A percentile compares a stretch with the other conserved stretches of the same genome.
Conservation (phyloP, 2,888 invertebrate species). For the Dolichopus griseipennis region DNA sequence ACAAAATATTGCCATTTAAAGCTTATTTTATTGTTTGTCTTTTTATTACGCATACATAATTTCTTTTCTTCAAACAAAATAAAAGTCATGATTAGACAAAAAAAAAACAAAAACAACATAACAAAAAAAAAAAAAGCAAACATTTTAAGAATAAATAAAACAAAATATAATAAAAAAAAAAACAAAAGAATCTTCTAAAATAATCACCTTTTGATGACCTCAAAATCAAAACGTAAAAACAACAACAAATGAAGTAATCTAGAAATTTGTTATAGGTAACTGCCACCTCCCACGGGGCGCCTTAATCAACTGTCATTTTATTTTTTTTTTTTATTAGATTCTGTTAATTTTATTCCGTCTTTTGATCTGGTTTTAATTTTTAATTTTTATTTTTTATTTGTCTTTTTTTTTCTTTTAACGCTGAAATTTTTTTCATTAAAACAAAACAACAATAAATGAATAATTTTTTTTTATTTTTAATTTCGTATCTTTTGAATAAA, state of each 20-base stretch:
- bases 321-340: no score
- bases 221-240: background rate
- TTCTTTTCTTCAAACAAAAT: background rate
- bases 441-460: no score
- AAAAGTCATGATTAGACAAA: background rate
- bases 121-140: background rate
- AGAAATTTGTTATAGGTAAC: background rate
- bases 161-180: background rate
- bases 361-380: background rate
- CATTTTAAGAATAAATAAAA: background rate
- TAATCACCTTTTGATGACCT: background rate
- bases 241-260: background rate
- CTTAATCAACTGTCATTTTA: background rate
- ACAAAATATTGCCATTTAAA: background rate
- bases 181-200: background rate
- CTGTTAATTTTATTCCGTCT: background rate
- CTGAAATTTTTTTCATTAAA: no score
- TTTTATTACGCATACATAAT: background rate
- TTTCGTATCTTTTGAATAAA: no score
- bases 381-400: background rate
- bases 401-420: background rate
- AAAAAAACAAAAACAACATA: background rate
- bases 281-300: slow-evolving; percentile 3
- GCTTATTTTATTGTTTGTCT: background rate
- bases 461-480: no score